These are phyloP conservation scores for Hypomecis atomaria DNA, from an alignment of 2,888 invertebrate genomes.

Conservation along the genomic window DNA sequence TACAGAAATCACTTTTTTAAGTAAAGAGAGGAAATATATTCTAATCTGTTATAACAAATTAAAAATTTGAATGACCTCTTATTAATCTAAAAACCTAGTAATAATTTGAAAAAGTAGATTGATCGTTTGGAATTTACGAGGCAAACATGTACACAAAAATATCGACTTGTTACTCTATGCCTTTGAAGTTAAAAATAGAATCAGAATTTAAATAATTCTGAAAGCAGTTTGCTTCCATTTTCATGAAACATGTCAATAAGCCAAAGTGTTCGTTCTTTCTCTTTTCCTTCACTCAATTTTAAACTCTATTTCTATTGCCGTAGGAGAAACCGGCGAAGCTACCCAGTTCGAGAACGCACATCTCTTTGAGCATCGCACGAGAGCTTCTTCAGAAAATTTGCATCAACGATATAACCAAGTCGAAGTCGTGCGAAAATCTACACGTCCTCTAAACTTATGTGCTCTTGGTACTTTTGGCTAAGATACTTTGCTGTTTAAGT, in stretches of 20 bases:
- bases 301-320: slow-evolving; percentile 45
- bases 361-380: slow-evolving; percentile 91
- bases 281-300: slow-evolving; percentile 31
- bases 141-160: too few relatives aligned
- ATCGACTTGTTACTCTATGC: too few relatives aligned
- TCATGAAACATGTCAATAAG: neutral
- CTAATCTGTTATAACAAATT: too few relatives aligned
- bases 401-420: slow-evolving; percentile 92
- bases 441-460: slow-evolving; percentile 87
- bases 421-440: slow-evolving; percentile 94
- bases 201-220: too few relatives aligned
- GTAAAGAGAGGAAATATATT: too few relatives aligned
- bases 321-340: slow-evolving; percentile 86
- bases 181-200: too few relatives aligned
- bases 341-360: slow-evolving; percentile 91
- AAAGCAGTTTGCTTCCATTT: too few relatives aligned
- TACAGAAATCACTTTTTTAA: too few relatives aligned
- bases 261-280: neutral
- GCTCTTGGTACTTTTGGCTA: slow-evolving; percentile 47
- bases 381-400: slow-evolving; percentile 94
- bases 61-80: too few relatives aligned
- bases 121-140: too few relatives aligned
- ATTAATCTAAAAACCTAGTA: too few relatives aligned
- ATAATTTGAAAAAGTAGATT: too few relatives aligned
- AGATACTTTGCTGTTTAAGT: neutral